Evolutionary conservation across 2,113 vertebrate species (phyloP).

Genomic region (Calonectris borealis): DNA sequence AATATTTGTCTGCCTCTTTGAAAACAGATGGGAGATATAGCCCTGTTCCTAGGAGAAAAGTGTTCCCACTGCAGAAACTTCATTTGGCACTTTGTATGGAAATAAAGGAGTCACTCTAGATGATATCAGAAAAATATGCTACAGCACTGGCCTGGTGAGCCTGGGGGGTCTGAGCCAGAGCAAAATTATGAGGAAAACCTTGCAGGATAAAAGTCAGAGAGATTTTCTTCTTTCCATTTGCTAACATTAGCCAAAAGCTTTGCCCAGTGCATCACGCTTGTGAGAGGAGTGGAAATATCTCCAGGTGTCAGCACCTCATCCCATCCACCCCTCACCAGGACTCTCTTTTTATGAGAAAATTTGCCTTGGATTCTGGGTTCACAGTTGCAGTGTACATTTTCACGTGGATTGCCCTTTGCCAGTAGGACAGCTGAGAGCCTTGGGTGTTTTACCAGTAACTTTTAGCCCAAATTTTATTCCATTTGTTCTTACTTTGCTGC

Average conservation of each 20-base stretch:
- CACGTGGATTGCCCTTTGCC: neutral
- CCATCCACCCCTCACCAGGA: rapidly evolving
- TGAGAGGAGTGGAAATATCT: neutral
- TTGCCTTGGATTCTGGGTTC: neutral
- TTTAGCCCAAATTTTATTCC: neutral
- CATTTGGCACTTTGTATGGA: neutral
- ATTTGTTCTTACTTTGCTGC: neutral
- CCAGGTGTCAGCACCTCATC: neutral
- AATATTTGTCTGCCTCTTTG: neutral
- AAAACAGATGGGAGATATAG: neutral
- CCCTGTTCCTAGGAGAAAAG: neutral
- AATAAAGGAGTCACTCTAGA: neutral
- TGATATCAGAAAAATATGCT: neutral
- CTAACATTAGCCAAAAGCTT: neutral
- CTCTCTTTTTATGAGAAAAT: neutral
- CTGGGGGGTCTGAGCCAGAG: neutral
- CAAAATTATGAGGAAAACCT: neutral
- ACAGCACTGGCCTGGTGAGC: neutral
- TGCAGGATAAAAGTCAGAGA: neutral
- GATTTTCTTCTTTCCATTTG: neutral
- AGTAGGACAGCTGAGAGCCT: neutral
- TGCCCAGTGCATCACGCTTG: neutral
- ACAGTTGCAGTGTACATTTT: neutral
- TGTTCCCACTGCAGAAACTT: neutral
- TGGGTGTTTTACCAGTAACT: neutral